A percentile compares a stretch with the other conserved stretches of the same genome.
Evolutionary conservation across 2,113 vertebrate species (phyloP).

Genomic region (Manacus vitellinus): DNA sequence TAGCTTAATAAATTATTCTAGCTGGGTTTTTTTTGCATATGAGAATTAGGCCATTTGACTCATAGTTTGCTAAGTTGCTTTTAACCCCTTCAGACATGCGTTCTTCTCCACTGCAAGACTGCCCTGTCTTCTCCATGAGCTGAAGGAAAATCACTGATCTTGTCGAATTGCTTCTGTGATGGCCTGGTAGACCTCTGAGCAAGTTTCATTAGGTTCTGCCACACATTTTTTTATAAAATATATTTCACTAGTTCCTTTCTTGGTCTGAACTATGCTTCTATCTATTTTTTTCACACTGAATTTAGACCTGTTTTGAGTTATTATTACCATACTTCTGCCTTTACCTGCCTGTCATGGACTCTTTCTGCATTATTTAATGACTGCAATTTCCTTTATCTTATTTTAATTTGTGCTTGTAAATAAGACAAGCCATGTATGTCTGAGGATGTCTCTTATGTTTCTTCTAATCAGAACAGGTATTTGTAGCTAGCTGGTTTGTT

Average conservation of each 20-base stretch:
- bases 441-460: not conserved
- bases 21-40: not conserved
- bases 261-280: not conserved
- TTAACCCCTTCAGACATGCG: not conserved
- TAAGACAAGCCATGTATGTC: not conserved
- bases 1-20: not conserved
- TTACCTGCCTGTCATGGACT: not conserved
- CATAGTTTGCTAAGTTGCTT: not conserved
- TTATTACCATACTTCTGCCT: not conserved
- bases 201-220: not conserved
- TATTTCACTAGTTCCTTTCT: not conserved
- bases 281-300: not conserved
- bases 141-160: not conserved
- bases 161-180: not conserved
- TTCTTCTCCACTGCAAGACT: not conserved
- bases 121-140: not conserved
- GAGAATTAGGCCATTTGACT: not conserved
- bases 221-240: not conserved
- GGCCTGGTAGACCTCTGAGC: not conserved
- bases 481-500: not conserved
- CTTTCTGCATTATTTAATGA: not conserved
- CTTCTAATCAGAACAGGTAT: not conserved
- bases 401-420: not conserved
- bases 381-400: not conserved
- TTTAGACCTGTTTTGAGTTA: not conserved